Evolutionary conservation across 2,888 invertebrate genomes (phyloP), one percentile per base, ranked within the genome.

Genomic region (Oligia strigilis): DNA sequence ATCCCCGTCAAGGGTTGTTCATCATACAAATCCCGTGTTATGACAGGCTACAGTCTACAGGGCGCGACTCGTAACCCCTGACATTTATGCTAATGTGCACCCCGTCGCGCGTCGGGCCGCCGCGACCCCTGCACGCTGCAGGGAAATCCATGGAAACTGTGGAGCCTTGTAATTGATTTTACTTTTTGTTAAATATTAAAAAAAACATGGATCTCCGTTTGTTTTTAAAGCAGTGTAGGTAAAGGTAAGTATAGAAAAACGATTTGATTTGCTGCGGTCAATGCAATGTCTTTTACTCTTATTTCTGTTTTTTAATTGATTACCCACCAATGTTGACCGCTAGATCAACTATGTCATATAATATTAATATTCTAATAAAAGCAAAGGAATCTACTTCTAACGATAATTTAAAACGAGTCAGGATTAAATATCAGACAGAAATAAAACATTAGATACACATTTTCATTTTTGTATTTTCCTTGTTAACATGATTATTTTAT

Each of bases 41-140:
- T 84, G 88, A 84, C 82, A 87, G 78, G 74, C 62, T 58, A 23
- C 65, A 43, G 52, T 11, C 36, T 2, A 9, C 71, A 69, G 77
- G 72, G 82, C 73, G 62, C 81, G 76, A 75, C 77, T 69, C 78
- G 4, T 72, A 58, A 58, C 80, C 80, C 85, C 90, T 84, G 79
- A 88, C 87, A 87, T 85, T 65, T 46, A 86, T 86, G 88, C 82
- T 88, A 91, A 91, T 89, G 80, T 69, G 80, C 77, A 52, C 81
- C 85, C 79, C 49, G 58, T 23, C 80, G 77, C 19, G 65, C 79
- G 79, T 64, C 81, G 58, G n/a, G 13, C 2, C 78, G 76, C 49
- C 49, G 14, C 77, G 84, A 74, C 77, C 77, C 83, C 80, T 43
- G 19, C 17, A 62, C 4, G 29, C 6, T 36, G 40, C 49, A 14